Evolutionary conservation across 1,140 invertebrate genomes (phyloP).

Genomic region (Drusus annulatus): DNA sequence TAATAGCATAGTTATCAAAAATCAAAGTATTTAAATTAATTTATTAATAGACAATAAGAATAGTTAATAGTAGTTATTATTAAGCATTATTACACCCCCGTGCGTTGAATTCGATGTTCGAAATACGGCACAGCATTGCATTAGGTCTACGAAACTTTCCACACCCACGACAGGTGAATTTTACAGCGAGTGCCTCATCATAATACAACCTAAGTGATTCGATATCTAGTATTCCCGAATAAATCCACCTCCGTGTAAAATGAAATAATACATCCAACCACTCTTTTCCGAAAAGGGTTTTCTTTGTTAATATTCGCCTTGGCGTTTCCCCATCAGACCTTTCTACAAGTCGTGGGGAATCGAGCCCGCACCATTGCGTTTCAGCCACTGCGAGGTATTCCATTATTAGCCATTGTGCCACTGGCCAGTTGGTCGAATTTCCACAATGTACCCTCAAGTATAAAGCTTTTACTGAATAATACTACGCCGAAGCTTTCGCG

Average conservation of each 20-base stretch:
- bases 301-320: conserved; percentile 54
- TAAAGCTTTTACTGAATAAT: too few species aligned
- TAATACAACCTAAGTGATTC: not conserved
- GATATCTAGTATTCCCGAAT: not conserved
- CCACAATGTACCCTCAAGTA: conserved; percentile 4
- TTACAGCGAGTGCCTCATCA: not conserved
- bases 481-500: too few species aligned
- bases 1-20: too few species aligned
- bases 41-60: too few species aligned
- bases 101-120: too few species aligned
- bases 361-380: conserved; percentile 32
- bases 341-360: conserved; percentile 22
- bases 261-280: conserved; percentile 37
- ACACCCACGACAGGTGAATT: not conserved
- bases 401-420: conserved; percentile 42
- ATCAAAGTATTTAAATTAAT: too few species aligned
- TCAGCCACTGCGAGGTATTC: conserved; percentile 34
- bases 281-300: conserved; percentile 52
- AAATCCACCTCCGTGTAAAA: conserved; percentile 7
- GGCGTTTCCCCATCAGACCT: conserved; percentile 43
- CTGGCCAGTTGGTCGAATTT: conserved; percentile 42
- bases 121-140: too few species aligned
- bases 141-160: too few species aligned
- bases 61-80: too few species aligned
- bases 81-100: too few species aligned